Evolutionary conservation across 1,140 invertebrate genomes (phyloP).

Genomic region (Bombyx mandarina): DNA sequence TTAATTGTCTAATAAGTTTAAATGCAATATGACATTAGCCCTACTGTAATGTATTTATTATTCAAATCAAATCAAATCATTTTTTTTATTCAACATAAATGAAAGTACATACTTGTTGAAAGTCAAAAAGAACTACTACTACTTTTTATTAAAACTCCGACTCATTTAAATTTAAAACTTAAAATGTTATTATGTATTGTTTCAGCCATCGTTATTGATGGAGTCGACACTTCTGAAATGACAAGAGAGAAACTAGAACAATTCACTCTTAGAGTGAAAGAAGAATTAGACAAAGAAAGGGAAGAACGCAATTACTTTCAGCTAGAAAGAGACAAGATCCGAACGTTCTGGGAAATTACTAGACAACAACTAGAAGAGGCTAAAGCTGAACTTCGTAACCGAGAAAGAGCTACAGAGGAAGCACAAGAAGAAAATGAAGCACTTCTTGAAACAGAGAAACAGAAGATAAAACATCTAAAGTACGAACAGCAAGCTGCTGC

Average conservation of each 20-base stretch:
- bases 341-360: constrained; percentile 93
- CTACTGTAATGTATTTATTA: too few relatives aligned
- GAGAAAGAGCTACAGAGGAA: constrained; percentile 91
- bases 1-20: too few relatives aligned
- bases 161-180: too few relatives aligned
- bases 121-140: too few relatives aligned
- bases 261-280: constrained; percentile 88
- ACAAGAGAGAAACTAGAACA: constrained; percentile 92
- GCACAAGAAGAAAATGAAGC: constrained; percentile 87
- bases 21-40: too few relatives aligned
- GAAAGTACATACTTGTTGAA: too few relatives aligned
- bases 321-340: constrained; percentile 93
- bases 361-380: constrained; percentile 87
- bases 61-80: too few relatives aligned
- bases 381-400: constrained; percentile 82
- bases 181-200: background rate
- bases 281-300: constrained; percentile 92
- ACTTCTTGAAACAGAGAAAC: constrained; percentile 90
- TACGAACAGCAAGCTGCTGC: constrained; percentile 91
- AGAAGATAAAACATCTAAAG: constrained; percentile 93
- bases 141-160: too few relatives aligned
- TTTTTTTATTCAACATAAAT: too few relatives aligned
- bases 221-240: constrained; percentile 93
- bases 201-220: constrained; percentile 83
- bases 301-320: constrained; percentile 97